phyloP scores from a whole-genome alignment of 2,888 invertebrate genomes.

The Megalurothrips usitatus region DNA sequence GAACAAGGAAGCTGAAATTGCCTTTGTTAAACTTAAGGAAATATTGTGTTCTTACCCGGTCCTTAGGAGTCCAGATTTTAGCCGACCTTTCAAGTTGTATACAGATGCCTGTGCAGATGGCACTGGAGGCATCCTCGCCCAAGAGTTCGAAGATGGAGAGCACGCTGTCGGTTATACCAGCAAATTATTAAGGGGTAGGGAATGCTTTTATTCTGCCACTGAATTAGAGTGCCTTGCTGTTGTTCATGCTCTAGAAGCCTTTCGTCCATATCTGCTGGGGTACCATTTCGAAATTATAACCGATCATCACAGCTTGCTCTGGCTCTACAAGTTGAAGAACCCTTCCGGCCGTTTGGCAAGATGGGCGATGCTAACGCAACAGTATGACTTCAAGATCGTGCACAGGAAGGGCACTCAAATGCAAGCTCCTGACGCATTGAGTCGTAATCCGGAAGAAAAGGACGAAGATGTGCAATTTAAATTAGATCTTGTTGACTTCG shows the following conservation, averaged over 20 bases:
- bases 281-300: conserved; percentile 34
- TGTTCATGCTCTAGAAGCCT: conserved; percentile 34
- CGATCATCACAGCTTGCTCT: conserved; percentile 36
- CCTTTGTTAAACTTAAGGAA: too few species aligned
- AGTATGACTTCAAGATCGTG: conserved; percentile 34
- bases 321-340: conserved; percentile 35
- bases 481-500: neutral
- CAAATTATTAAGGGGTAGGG: conserved; percentile 32
- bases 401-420: conserved; percentile 34
- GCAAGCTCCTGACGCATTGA: conserved; percentile 35
- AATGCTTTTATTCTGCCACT: conserved; percentile 32
- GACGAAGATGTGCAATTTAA: neutral
- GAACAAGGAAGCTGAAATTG: too few species aligned
- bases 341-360: conserved; percentile 34
- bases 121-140: conserved; percentile 35
- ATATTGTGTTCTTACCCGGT: too few species aligned
- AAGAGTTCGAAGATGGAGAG: too few species aligned
- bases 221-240: conserved; percentile 36
- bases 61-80: conserved; percentile 33
- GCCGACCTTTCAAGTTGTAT: conserved; percentile 34
- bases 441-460: neutral
- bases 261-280: conserved; percentile 35
- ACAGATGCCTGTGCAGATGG: conserved; percentile 36
- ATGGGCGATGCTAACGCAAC: conserved; percentile 34
- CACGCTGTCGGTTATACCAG: conserved; percentile 37